phyloP scores from a whole-genome alignment of 1,140 invertebrate species.

The Druon quercuslanigerum region DNA sequence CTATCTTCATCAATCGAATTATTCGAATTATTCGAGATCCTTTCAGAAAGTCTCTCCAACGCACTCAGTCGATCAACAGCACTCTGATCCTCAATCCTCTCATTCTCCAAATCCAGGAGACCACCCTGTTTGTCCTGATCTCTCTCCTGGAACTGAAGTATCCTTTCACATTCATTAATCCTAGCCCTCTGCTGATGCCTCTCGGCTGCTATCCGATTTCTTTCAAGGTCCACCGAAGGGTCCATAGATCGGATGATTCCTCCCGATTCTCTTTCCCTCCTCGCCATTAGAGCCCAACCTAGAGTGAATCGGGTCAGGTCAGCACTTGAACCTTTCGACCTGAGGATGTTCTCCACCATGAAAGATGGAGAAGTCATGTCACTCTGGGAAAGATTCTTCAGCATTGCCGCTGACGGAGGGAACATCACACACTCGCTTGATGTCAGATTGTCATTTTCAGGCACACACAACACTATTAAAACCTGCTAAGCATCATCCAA shows the following conservation, averaged over 20 bases:
- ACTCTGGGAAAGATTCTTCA: conserved; percentile 73
- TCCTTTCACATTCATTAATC: conserved; percentile 40
- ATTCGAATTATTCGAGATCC: conserved; percentile 70
- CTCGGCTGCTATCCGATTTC: conserved; percentile 37
- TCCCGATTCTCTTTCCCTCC: conserved; percentile 66
- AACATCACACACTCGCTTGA: conserved; percentile 63
- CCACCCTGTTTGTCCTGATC: conserved; percentile 36
- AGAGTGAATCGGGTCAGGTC: conserved; percentile 70
- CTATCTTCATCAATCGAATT: conserved; percentile 69
- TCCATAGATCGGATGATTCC: conserved; percentile 44
- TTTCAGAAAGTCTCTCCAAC: conserved; percentile 68
- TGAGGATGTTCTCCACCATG: conserved; percentile 76
- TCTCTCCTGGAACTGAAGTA: conserved; percentile 37
- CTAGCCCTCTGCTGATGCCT: conserved; percentile 43
- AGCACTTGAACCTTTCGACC: conserved; percentile 68
- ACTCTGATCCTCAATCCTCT: conserved; percentile 52
- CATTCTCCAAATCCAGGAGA: conserved; percentile 55
- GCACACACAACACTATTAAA: neutral
- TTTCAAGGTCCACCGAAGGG: conserved; percentile 36
- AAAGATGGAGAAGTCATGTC: conserved; percentile 74
- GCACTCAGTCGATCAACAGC: conserved; percentile 66
- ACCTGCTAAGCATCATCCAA: too few relatives aligned
- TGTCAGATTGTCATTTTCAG: neutral
- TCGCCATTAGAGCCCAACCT: conserved; percentile 69
- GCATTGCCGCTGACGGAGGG: conserved; percentile 72